phyloP scores from a whole-genome alignment of 2,113 vertebrate species.

The Cynopterus brachyotis region DNA sequence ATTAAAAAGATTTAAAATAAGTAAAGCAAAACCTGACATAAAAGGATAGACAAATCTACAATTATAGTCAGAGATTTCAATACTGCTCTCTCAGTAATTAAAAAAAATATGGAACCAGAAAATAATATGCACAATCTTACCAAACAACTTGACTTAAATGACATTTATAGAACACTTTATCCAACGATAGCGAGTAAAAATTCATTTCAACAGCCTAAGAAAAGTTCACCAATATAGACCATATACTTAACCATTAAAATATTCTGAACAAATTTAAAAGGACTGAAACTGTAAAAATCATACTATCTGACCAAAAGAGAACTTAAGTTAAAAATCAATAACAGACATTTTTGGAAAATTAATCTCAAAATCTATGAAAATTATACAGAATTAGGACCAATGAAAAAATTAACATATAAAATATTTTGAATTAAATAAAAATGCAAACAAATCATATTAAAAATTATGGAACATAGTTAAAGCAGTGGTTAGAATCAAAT shows the following conservation, averaged over 20 bases:
- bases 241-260: neutral
- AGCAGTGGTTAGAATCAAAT: neutral
- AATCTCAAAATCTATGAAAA: conserved; percentile 19
- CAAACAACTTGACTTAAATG: neutral
- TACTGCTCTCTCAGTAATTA: neutral
- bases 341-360: neutral
- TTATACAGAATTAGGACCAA: neutral
- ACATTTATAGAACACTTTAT: neutral
- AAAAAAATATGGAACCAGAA: neutral
- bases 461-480: neutral
- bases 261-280: neutral
- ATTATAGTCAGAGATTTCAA: neutral
- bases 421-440: conserved; percentile 36
- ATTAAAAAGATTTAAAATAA: neutral
- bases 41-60: neutral
- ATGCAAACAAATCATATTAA: neutral
- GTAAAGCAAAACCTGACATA: neutral
- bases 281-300: neutral
- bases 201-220: neutral
- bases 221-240: neutral
- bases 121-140: neutral
- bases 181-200: neutral
- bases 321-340: neutral
- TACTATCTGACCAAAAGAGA: neutral
- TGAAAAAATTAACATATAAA: neutral